Evolutionary conservation across 2,888 invertebrate species (phyloP).

Genomic region (Amiota mariae): DNA sequence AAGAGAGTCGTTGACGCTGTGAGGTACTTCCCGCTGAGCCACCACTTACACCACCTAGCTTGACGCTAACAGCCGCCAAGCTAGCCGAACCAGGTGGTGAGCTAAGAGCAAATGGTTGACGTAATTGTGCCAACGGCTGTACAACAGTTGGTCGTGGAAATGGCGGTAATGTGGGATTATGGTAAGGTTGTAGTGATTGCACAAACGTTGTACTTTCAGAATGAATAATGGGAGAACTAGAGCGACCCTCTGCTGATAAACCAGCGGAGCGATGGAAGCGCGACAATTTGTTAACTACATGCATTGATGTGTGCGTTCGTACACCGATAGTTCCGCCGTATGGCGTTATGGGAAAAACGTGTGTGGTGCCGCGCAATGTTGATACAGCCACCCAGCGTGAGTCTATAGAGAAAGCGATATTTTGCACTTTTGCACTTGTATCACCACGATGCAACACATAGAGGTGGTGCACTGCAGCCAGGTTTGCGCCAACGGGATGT

Average conservation of each 20-base stretch:
- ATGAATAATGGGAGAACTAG: slow-evolving; percentile 79
- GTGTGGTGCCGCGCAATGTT: slow-evolving; percentile 96
- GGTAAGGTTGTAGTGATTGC: slow-evolving; percentile 78
- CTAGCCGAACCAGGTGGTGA: slow-evolving; percentile 66
- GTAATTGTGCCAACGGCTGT: slow-evolving; percentile 88
- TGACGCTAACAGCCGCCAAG: slow-evolving; percentile 39
- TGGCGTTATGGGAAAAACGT: slow-evolving; percentile 96
- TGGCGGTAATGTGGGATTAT: slow-evolving; percentile 92
- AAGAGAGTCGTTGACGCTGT: slow-evolving; percentile 80
- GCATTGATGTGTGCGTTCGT: slow-evolving; percentile 94
- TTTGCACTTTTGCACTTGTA: slow-evolving; percentile 95
- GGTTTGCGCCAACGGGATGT: slow-evolving; percentile 89
- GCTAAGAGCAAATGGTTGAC: slow-evolving; percentile 77
- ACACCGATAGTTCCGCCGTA: slow-evolving; percentile 94
- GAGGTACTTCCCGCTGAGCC: slow-evolving; percentile 69
- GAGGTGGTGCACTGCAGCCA: slow-evolving; percentile 94
- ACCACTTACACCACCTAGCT: slow-evolving; percentile 41
- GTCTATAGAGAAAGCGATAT: slow-evolving; percentile 93
- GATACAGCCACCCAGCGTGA: slow-evolving; percentile 97
- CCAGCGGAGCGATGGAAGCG: slow-evolving; percentile 98
- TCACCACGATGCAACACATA: slow-evolving; percentile 96
- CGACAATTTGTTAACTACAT: slow-evolving; percentile 94
- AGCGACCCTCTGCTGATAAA: slow-evolving; percentile 81
- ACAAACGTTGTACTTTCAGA: slow-evolving; percentile 72
- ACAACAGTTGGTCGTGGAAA: slow-evolving; percentile 89